Conservation (phyloP, 2,797 vertebrate genomes). For the Luscinia megarhynchos region DNA sequence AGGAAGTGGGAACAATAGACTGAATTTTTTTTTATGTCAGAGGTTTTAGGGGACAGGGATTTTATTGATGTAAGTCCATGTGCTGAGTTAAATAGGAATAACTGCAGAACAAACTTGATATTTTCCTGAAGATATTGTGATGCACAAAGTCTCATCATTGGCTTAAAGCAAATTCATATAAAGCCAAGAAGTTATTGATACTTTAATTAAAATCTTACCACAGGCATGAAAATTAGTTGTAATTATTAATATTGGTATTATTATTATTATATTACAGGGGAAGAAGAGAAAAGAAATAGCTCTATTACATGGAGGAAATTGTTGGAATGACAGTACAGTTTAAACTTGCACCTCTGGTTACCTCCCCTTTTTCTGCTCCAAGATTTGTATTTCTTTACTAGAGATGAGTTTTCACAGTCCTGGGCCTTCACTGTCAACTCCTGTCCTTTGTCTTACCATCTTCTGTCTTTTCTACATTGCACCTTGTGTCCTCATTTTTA, state of each 20-base stretch:
- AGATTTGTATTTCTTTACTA: neutral
- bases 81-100: neutral
- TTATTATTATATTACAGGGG: neutral
- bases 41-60: fast-evolving
- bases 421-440: neutral
- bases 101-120: neutral
- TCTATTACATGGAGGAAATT: neutral
- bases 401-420: neutral
- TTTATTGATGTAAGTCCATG: neutral
- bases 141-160: neutral
- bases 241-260: neutral
- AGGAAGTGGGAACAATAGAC: neutral
- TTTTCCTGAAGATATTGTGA: neutral
- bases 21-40: neutral
- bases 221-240: neutral
- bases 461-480: neutral
- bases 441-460: neutral
- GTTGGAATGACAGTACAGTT: neutral
- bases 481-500: neutral
- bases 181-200: neutral
- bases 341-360: neutral
- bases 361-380: neutral
- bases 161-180: neutral
- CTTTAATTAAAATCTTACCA: neutral
- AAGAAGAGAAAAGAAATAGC: neutral